These are phyloP conservation scores for Andrena hattorfiana DNA, from an alignment of 2,888 invertebrate genomes.

Conservation along the genomic window DNA sequence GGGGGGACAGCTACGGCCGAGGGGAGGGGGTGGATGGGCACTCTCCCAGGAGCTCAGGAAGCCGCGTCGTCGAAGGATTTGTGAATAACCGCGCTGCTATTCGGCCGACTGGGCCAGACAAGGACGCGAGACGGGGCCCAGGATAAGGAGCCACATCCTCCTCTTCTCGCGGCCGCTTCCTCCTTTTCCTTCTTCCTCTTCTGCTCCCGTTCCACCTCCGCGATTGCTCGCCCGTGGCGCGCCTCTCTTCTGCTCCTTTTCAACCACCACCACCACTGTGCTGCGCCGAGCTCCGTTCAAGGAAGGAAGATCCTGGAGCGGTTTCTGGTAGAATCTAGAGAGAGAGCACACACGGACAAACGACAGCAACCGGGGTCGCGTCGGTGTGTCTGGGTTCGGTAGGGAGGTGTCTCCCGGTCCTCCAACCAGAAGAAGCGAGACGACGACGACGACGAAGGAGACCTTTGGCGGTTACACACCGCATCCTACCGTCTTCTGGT, in stretches of 20 bases:
- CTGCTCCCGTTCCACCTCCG: slow-evolving; percentile 67
- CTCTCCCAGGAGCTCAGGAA: slow-evolving; percentile 80
- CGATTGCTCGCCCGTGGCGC: slow-evolving; percentile 36
- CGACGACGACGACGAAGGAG: slow-evolving; percentile 71
- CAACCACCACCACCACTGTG: slow-evolving; percentile 60
- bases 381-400: slow-evolving; percentile 80
- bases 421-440: slow-evolving; percentile 84
- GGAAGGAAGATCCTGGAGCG: slow-evolving; percentile 71
- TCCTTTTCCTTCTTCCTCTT: slow-evolving; percentile 60
- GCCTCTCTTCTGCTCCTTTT: slow-evolving; percentile 45
- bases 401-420: slow-evolving; percentile 84
- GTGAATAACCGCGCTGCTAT: slow-evolving; percentile 83
- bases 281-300: slow-evolving; percentile 49
- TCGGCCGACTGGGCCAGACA: slow-evolving; percentile 79
- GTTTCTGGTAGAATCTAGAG: slow-evolving; percentile 69
- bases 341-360: slow-evolving; percentile 64
- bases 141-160: slow-evolving; percentile 80
- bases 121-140: slow-evolving; percentile 69
- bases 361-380: slow-evolving; percentile 64
- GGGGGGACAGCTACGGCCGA: slow-evolving; percentile 58
- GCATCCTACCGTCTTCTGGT: slow-evolving; percentile 84
- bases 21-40: slow-evolving; percentile 63
- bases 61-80: slow-evolving; percentile 82
- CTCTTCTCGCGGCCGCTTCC: slow-evolving; percentile 68
- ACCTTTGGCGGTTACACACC: slow-evolving; percentile 82